Evolutionary conservation across 2,888 invertebrate genomes (phyloP), one percentile per base, ranked within the genome.

Genomic region (Lithosia quadra): DNA sequence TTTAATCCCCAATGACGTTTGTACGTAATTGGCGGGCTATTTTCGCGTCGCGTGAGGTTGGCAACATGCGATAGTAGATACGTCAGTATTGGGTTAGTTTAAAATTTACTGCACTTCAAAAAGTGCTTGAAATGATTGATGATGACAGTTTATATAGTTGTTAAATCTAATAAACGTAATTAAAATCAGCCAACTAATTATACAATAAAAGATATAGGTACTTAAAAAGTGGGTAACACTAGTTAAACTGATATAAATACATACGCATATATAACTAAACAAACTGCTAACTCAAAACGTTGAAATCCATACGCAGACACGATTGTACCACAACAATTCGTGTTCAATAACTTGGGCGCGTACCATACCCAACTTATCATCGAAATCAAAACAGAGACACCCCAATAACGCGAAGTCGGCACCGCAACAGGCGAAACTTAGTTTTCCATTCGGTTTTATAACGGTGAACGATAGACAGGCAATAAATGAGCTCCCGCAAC

Each of bases 401-500:
- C 83, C 84, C 83, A 80, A 82, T 79, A 83, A 79, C 84, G 78
- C 81, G 74, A 83, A 86, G 84, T 86, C 86, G 86, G 84, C 85
- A 86, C 88, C 88, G 83, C 88, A 88, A 88, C 87, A 82, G 86
- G 85, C 84, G 7, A 84, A 91, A 91, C 90, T 90, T 88, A 91
- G 90, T 90, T 91, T 89, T 86, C 90, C 86, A 87, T 92, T 90
- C 86, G 84, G 89, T 93, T 92, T 92, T 93, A 92, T 90, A 90
- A 91, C 90, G 86, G 86, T 85, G 82, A 88, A 87, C 92, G 92
- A 94, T 93, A 93, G 93, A 92, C 92, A 91, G 87, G 92, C 91
- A 91, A 94, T 94, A 93, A 93, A 93, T 92, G 92, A 92, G 89
- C 87, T 90, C 89, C 89, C 88, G 71, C 86, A 94, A 94, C 93